Conservation (phyloP, 2,113 vertebrate genomes). For the Gambusia affinis region DNA sequence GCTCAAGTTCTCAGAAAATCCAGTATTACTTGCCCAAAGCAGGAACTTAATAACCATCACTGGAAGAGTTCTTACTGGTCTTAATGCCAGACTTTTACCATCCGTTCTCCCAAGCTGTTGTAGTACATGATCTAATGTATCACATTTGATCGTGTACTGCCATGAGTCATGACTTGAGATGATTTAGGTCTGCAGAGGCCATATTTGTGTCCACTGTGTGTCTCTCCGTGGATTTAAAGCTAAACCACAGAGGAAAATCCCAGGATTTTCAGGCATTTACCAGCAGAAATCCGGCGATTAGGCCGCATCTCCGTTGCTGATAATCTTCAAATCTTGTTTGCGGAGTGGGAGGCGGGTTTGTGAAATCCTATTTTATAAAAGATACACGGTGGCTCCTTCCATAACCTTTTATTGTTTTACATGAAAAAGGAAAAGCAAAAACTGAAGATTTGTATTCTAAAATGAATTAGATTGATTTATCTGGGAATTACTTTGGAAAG, state of each 20-base stretch:
- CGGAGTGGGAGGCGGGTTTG: slow-evolving; percentile 27
- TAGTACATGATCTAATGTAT: too few species aligned
- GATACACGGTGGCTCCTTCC: background rate
- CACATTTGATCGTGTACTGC: too few species aligned
- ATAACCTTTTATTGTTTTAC: background rate
- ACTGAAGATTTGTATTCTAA: too few species aligned
- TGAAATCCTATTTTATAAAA: slow-evolving; percentile 71
- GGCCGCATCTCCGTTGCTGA: slow-evolving; percentile 46
- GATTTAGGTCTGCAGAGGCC: background rate
- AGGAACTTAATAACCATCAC: background rate
- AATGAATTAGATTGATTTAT: too few species aligned
- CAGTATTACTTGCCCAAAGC: background rate
- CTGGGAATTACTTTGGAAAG: background rate
- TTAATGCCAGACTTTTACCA: background rate
- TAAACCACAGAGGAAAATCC: slow-evolving; percentile 56
- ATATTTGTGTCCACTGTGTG: slow-evolving; percentile 21
- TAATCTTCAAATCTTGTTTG: slow-evolving; percentile 71
- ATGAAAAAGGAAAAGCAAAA: background rate
- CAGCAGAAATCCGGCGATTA: slow-evolving; percentile 70
- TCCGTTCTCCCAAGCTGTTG: background rate
- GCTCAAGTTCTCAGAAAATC: background rate
- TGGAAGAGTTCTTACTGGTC: background rate
- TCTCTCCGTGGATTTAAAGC: slow-evolving; percentile 48
- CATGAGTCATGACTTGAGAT: too few species aligned
- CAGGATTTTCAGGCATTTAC: slow-evolving; percentile 66